Conservation (phyloP, 2,888 invertebrate species). For the Tachina lurida region DNA sequence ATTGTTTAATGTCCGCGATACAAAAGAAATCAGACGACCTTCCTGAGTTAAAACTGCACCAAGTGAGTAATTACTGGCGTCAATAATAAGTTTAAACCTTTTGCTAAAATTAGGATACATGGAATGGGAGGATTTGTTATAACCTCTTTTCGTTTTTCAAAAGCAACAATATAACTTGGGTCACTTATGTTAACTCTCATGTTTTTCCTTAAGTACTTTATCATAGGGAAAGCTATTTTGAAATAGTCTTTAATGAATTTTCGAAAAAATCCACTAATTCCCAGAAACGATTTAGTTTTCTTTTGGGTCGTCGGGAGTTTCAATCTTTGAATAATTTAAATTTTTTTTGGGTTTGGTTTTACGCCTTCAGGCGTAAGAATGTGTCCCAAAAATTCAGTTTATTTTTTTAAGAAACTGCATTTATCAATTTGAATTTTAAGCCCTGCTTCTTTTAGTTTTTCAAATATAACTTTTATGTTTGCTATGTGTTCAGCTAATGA, state of each 20-base stretch:
- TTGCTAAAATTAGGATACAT: slow-evolving; percentile 26
- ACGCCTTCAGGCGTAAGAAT: too few relatives aligned
- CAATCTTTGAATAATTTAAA: too few relatives aligned
- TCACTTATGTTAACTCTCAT: not conserved
- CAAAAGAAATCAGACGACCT: slow-evolving; percentile 65
- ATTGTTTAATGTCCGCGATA: too few relatives aligned
- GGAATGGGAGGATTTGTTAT: slow-evolving; percentile 25
- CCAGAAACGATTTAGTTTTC: too few relatives aligned
- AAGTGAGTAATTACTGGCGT: slow-evolving; percentile 26
- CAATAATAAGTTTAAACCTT: slow-evolving; percentile 20
- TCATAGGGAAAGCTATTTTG: not conserved
- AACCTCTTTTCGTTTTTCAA: slow-evolving; percentile 6
- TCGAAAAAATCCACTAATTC: too few relatives aligned
- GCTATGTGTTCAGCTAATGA: not conserved
- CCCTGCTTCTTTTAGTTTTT: too few relatives aligned
- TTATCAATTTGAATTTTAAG: too few relatives aligned
- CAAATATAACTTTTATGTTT: not conserved
- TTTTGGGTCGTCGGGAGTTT: too few relatives aligned
- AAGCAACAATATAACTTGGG: not conserved
- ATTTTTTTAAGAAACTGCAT: too few relatives aligned
- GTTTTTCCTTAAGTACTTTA: not conserved
- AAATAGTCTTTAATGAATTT: not conserved
- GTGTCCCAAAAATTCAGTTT: too few relatives aligned
- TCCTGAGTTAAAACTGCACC: slow-evolving; percentile 51
- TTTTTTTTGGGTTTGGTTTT: too few relatives aligned